Percentiles rank a stretch among this genome's conserved stretches.
These are phyloP conservation scores for Aramus guarauna DNA, from an alignment of 2,113 vertebrate genomes.

Conservation along the genomic window DNA sequence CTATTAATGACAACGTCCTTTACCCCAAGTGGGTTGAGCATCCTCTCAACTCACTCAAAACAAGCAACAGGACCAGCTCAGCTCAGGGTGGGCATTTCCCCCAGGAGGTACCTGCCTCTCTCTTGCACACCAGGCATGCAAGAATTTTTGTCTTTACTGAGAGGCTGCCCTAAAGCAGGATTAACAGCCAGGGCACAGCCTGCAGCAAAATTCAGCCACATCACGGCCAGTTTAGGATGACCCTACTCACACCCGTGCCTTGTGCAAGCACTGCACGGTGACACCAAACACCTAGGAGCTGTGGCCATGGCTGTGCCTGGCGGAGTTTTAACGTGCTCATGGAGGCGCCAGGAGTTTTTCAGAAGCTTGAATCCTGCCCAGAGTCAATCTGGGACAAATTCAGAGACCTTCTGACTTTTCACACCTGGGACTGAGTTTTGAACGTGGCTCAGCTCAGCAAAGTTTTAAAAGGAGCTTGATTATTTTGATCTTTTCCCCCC, in stretches of 20 bases:
- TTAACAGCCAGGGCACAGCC: neutral
- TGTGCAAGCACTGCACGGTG: rapidly evolving
- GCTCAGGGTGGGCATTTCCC: neutral
- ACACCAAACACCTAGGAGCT: rapidly evolving
- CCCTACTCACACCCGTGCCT: neutral
- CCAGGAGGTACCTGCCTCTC: neutral
- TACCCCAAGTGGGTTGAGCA: rapidly evolving
- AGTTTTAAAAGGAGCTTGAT: neutral
- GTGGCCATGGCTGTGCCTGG: rapidly evolving
- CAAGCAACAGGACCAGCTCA: neutral
- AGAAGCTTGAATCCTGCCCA: neutral
- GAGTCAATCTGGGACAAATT: neutral
- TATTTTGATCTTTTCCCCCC: neutral
- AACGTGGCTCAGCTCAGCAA: neutral
- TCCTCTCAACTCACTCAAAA: neutral
- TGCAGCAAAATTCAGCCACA: neutral
- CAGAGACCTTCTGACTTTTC: neutral
- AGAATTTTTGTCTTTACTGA: neutral
- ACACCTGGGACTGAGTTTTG: neutral
- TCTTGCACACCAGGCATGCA: neutral
- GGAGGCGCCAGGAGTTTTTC: neutral
- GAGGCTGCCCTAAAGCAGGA: neutral
- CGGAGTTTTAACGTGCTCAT: rapidly evolving
- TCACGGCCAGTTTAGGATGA: neutral
- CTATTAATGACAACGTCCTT: neutral